Evolutionary conservation across 2,113 vertebrate species (phyloP).

Genomic region (Cynocephalus volans): DNA sequence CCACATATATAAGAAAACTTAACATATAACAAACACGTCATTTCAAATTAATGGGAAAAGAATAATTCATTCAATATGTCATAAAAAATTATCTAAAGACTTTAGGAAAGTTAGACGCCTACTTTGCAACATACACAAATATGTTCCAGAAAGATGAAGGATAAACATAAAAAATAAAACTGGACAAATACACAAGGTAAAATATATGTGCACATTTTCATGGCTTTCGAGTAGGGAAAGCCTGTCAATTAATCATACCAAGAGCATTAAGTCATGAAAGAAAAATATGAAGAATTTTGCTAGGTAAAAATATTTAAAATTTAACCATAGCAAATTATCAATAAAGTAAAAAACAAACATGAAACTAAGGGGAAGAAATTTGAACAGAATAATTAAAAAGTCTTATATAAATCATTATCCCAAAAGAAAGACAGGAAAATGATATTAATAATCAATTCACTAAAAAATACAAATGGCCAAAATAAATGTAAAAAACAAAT

Average conservation of each 20-base stretch:
- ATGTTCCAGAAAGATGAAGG: neutral
- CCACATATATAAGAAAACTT: neutral
- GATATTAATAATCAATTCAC: neutral
- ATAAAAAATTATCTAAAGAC: neutral
- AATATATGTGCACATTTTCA: too few relatives aligned
- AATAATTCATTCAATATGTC: constrained; percentile 2
- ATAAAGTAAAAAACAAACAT: constrained; percentile 8
- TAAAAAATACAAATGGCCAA: neutral
- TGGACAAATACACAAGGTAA: too few relatives aligned
- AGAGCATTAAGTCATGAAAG: neutral
- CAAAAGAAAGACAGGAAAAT: neutral
- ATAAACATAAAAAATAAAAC: constrained; percentile 7
- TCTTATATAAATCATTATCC: constrained; percentile 17
- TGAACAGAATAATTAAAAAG: neutral
- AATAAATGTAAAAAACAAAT: neutral
- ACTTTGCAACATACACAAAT: neutral
- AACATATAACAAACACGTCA: neutral
- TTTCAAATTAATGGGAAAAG: neutral
- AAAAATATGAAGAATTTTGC: neutral
- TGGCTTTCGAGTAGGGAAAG: neutral
- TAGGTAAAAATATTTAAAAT: neutral
- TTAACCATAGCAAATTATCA: constrained; percentile 1
- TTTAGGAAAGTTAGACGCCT: neutral
- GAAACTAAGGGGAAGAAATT: neutral
- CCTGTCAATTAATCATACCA: neutral